A percentile compares a stretch with the other conserved stretches of the same genome.
These are phyloP conservation scores for Tenrec ecaudatus DNA, from an alignment of 2,113 vertebrate genomes.

Conservation along the genomic window DNA sequence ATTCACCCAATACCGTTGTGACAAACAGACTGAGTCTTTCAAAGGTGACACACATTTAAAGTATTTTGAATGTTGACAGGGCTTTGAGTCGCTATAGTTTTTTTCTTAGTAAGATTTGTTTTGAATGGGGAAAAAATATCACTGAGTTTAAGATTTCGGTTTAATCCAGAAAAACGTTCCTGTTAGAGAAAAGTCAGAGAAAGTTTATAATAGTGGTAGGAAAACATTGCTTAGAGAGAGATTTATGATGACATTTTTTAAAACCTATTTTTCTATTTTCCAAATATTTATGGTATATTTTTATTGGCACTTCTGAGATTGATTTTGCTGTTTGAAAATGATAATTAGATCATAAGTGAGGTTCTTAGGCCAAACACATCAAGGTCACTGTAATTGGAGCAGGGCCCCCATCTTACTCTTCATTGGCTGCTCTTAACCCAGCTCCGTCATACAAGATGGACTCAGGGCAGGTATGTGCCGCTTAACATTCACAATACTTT, in stretches of 20 bases:
- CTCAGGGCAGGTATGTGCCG: not conserved
- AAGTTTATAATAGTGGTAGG: constrained; percentile 54
- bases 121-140: constrained; percentile 52
- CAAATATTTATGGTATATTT: constrained; percentile 73
- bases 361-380: not conserved
- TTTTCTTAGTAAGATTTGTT: constrained; percentile 39
- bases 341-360: not conserved
- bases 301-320: constrained; percentile 64
- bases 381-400: not conserved
- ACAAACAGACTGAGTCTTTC: constrained; percentile 45
- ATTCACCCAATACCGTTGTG: constrained; percentile 41
- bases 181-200: constrained; percentile 45
- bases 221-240: constrained; percentile 72
- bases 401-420: not conserved
- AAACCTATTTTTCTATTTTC: constrained; percentile 78
- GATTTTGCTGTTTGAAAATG: constrained; percentile 57
- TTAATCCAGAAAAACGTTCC: constrained; percentile 65
- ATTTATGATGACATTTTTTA: constrained; percentile 76
- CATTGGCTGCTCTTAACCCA: not conserved
- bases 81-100: constrained; percentile 19
- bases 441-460: not conserved
- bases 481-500: not conserved
- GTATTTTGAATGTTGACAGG: constrained; percentile 50
- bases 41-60: constrained; percentile 30
- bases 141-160: constrained; percentile 30